phyloP scores from a whole-genome alignment of 2,113 vertebrate genomes.

The Tragelaphus buxtoni region DNA sequence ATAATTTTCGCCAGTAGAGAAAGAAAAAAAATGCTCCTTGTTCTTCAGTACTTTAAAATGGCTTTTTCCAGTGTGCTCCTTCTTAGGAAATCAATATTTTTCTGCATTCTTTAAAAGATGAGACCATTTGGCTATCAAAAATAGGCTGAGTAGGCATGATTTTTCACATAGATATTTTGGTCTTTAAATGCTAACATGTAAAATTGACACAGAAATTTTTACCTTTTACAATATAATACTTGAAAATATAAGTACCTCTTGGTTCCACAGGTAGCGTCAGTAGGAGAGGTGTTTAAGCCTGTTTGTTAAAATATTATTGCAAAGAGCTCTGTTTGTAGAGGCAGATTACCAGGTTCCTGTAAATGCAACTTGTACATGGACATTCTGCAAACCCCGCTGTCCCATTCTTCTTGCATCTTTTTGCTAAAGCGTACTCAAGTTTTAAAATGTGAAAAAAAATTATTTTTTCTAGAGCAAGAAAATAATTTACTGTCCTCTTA shows the following conservation, averaged over 20 bases:
- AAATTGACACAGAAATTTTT: constrained; percentile 83
- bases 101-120: constrained; percentile 78
- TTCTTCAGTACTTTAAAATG: constrained; percentile 76
- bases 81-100: constrained; percentile 77
- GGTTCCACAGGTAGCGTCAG: constrained; percentile 81
- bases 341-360: constrained; percentile 83
- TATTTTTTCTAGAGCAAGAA: constrained; percentile 83
- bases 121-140: constrained; percentile 76
- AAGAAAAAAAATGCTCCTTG: constrained; percentile 74
- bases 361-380: constrained; percentile 79
- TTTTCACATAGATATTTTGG: constrained; percentile 73
- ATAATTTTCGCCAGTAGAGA: constrained; percentile 79
- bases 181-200: constrained; percentile 80
- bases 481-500: constrained; percentile 78
- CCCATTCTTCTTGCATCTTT: constrained; percentile 72
- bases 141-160: constrained; percentile 68
- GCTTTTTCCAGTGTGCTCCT: constrained; percentile 79
- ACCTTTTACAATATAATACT: constrained; percentile 88
- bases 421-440: constrained; percentile 68
- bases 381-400: constrained; percentile 75
- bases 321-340: constrained; percentile 81
- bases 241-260: constrained; percentile 85
- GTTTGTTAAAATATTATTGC: constrained; percentile 83
- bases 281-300: constrained; percentile 79
- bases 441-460: constrained; percentile 79